Conservation (phyloP, 1,140 invertebrate genomes). For the Tetragonula clypearis region DNA sequence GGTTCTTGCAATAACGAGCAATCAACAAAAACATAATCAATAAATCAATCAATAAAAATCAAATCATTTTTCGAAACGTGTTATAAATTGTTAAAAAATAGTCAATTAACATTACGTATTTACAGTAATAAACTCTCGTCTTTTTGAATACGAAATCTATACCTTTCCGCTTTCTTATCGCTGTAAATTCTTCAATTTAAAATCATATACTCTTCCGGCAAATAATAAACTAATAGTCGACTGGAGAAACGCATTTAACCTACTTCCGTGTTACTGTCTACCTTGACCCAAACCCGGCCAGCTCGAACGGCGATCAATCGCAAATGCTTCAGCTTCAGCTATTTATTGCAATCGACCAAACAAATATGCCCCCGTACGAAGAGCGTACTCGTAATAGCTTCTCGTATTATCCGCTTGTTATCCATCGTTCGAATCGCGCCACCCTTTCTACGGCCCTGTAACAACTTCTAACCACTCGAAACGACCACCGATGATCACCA, state of each 20-base stretch:
- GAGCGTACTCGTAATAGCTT: conserved; percentile 5
- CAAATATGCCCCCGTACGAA: conserved; percentile 14
- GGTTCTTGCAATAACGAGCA: background rate
- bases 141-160: too few relatives aligned
- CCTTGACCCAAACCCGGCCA: conserved; percentile 12
- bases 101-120: too few relatives aligned
- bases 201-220: background rate
- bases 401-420: conserved; percentile 4
- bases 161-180: background rate
- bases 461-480: background rate
- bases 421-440: background rate
- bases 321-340: conserved; percentile 10
- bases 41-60: background rate
- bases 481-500: background rate
- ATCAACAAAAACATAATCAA: background rate
- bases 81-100: background rate
- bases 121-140: too few relatives aligned
- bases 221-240: background rate
- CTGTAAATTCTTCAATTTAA: background rate
- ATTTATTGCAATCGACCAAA: conserved; percentile 42
- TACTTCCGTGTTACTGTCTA: background rate
- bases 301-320: conserved; percentile 23
- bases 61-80: background rate
- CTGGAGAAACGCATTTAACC: background rate
- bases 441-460: background rate